Base-by-base conservation (phyloP, 2,888 invertebrate genomes). In the Patella ulyssiponensis region DNA sequence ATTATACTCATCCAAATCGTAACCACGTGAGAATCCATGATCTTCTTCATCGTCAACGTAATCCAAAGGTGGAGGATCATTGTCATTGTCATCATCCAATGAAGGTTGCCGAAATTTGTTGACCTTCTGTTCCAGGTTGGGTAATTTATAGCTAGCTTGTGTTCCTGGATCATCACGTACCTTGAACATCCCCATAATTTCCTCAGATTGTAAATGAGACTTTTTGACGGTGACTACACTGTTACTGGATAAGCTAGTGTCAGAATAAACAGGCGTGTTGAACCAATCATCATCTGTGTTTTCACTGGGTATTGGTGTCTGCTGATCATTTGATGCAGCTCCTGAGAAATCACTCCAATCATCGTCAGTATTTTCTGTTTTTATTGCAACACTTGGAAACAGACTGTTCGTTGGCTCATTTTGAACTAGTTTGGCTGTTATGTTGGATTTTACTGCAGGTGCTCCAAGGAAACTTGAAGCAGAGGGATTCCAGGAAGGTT, bases 41-140 rank as follows among this genome's bases (percentile, higher is more conserved):
- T 88, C 88, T 71, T 85, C 83, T 15, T 86, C 84, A 12, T 86
- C 86, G 11, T 83, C 85, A 33, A 79, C 74, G 27, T 83, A 79
- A 78, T 87, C 86, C 81, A 88, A 80, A 1, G 89, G 89, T 27
- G 89, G 89, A 20, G 88, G 89, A 76, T 84, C 85, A 33, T 83
- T 84, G 74, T 84, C 84, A 75, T 80, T 78, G n/a, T 83, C 80
- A 20, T 77, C 74, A 23, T 77, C 79, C 12, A 77, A 78, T 27
- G 77, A 72, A 69, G 58, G 12, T 53, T 70, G 74, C 15, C 33
- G 33, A 53, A n/a, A 69, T n/a, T 53, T 51, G 4, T 15, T 51
- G 9, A 74, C 53, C n/a, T 74, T 51, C 71, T 58, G 44, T 14
- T 54, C 58, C 15, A 72, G 72, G 44, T 51, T 54, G 27, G 79